Percentiles rank a stretch among this genome's conserved stretches.
These are phyloP conservation scores for Chelmon rostratus DNA, from an alignment of 2,797 vertebrate species.

Conservation along the genomic window DNA sequence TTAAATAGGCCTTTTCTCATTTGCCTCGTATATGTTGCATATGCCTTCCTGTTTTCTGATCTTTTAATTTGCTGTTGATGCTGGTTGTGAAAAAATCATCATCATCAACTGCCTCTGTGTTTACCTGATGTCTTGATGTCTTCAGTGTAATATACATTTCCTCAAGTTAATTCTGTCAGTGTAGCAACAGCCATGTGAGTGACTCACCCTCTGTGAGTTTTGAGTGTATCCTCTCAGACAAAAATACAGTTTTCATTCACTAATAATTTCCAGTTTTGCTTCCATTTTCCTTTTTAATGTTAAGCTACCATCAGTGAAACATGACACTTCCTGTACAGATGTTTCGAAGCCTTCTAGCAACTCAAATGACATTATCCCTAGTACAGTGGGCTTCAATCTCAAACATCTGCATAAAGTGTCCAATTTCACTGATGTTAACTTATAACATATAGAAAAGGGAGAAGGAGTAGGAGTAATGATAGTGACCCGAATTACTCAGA, in stretches of 20 bases:
- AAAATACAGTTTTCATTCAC: neutral
- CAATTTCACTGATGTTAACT: no score
- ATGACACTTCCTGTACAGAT: neutral
- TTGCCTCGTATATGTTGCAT: neutral
- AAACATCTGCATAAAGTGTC: neutral
- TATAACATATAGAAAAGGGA: no score
- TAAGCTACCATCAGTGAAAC: neutral
- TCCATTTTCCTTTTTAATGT: neutral
- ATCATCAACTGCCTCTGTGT: neutral
- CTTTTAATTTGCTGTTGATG: neutral
- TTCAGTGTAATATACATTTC: neutral
- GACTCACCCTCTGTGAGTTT: neutral
- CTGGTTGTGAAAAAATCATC: neutral
- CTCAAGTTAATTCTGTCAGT: neutral
- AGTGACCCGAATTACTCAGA: no score
- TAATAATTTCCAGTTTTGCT: neutral
- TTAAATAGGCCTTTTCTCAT: neutral
- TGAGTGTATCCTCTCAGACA: neutral
- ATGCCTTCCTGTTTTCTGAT: neutral
- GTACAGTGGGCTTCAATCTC: neutral
- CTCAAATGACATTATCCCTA: neutral
- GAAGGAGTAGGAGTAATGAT: no score
- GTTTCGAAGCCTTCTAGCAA: constrained; percentile 1
- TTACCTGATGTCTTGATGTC: neutral
- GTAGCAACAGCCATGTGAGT: neutral